A percentile compares a stretch with the other conserved stretches of the same genome.
Evolutionary conservation across 2,888 invertebrate species (phyloP).

Genomic region (Hololepta plana): DNA sequence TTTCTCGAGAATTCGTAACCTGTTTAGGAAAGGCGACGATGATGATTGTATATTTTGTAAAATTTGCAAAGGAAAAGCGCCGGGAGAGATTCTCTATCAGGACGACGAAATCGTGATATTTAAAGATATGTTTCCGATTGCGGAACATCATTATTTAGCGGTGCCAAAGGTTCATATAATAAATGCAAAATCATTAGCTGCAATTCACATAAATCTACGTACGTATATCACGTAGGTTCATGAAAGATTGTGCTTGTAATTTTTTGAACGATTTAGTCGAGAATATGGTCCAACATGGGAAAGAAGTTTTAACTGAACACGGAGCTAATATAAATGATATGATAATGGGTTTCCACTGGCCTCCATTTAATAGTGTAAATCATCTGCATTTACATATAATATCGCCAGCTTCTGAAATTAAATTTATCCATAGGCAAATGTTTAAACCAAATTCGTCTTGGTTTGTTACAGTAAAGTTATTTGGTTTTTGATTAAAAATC

Average conservation of each 20-base stretch:
- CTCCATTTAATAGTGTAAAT: conserved; percentile 66
- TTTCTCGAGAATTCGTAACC: not conserved
- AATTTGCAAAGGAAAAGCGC: conserved; percentile 41
- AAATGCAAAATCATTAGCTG: conserved; percentile 48
- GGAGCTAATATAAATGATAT: conserved; percentile 26
- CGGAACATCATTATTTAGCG: conserved; percentile 60
- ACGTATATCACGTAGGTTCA: conserved; percentile 19
- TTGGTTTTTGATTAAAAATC: no score
- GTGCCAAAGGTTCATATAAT: conserved; percentile 60
- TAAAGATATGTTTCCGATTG: conserved; percentile 66
- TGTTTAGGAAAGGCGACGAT: not conserved
- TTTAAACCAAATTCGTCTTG: conserved; percentile 60
- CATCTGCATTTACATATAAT: conserved; percentile 82
- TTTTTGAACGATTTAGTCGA: conserved; percentile 33
- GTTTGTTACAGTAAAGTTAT: conserved; percentile 74
- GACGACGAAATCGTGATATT: conserved; percentile 64
- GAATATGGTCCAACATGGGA: conserved; percentile 41
- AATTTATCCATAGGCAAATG: conserved; percentile 39
- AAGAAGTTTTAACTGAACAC: conserved; percentile 30
- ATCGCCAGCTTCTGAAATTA: conserved; percentile 59
- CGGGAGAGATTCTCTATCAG: conserved; percentile 46
- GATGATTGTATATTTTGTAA: conserved; percentile 54
- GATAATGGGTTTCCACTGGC: conserved; percentile 75
- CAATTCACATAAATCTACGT: conserved; percentile 52
- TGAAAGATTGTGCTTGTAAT: conserved; percentile 3